phyloP scores from a whole-genome alignment of 92 coral and sea anemone genomes.

The Montipora capitata region DNA sequence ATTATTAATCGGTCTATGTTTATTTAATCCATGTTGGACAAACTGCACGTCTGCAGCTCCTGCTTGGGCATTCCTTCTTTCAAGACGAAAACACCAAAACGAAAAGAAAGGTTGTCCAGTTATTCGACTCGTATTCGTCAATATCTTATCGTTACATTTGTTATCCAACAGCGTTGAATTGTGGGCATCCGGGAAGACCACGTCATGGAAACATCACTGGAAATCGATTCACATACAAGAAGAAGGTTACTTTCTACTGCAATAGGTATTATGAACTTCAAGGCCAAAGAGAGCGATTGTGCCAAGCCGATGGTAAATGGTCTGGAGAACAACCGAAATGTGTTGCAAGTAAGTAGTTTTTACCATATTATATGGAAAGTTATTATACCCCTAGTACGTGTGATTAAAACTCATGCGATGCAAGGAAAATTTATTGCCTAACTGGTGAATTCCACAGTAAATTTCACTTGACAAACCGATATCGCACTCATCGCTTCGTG shows the following conservation, averaged over 20 bases:
- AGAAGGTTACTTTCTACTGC: slow-evolving; percentile 77
- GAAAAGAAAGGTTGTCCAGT: too few species aligned
- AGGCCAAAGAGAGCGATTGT: slow-evolving; percentile 69
- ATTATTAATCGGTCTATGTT: too few species aligned
- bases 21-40: too few species aligned
- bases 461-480: too few species aligned
- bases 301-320: slow-evolving; percentile 96
- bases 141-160: background rate
- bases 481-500: too few species aligned
- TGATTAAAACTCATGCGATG: too few species aligned
- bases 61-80: too few species aligned
- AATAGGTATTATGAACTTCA: slow-evolving; percentile 78
- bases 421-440: too few species aligned
- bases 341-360: slow-evolving; percentile 80
- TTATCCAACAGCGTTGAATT: slow-evolving; percentile 76
- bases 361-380: background rate
- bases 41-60: too few species aligned
- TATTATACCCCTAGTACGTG: too few species aligned
- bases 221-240: slow-evolving; percentile 71
- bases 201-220: slow-evolving; percentile 66
- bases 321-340: slow-evolving; percentile 91
- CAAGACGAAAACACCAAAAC: too few species aligned
- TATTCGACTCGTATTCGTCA: background rate
- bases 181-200: slow-evolving; percentile 90
- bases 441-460: too few species aligned